Conservation (phyloP, 2,888 invertebrate species). For the Tryphoninae sp. region DNA sequence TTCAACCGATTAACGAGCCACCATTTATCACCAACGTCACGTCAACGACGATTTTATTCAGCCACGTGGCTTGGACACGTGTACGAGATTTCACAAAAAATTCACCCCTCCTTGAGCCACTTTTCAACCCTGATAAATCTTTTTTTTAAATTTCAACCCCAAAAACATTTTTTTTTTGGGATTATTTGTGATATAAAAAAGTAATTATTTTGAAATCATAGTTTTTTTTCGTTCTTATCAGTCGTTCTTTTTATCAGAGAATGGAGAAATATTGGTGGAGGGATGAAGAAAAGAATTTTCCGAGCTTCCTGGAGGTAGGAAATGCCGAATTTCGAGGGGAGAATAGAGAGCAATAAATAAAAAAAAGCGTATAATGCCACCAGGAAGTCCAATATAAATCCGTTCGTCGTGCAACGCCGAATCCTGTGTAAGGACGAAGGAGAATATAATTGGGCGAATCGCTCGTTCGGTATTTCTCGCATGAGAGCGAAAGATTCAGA, state of each 20-base stretch:
- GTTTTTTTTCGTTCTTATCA: too few species aligned
- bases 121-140: too few species aligned
- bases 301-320: background rate
- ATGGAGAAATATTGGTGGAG: too few species aligned
- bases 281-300: background rate
- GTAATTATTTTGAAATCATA: too few species aligned
- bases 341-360: conserved; percentile 52
- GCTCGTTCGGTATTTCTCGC: conserved; percentile 53
- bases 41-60: background rate
- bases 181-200: too few species aligned
- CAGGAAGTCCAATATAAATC: conserved; percentile 62
- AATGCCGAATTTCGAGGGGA: background rate
- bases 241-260: too few species aligned
- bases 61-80: too few species aligned
- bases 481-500: conserved; percentile 10
- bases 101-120: too few species aligned
- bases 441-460: conserved; percentile 66
- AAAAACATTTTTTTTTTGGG: too few species aligned
- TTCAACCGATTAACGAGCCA: conserved; percentile 14
- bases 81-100: too few species aligned
- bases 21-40: conserved; percentile 17
- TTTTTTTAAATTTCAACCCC: too few species aligned
- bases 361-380: conserved; percentile 41
- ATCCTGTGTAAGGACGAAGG: conserved; percentile 56
- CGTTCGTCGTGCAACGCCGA: conserved; percentile 36